Conservation (phyloP, 2,888 invertebrate species). For the Apotomis betuletana region DNA sequence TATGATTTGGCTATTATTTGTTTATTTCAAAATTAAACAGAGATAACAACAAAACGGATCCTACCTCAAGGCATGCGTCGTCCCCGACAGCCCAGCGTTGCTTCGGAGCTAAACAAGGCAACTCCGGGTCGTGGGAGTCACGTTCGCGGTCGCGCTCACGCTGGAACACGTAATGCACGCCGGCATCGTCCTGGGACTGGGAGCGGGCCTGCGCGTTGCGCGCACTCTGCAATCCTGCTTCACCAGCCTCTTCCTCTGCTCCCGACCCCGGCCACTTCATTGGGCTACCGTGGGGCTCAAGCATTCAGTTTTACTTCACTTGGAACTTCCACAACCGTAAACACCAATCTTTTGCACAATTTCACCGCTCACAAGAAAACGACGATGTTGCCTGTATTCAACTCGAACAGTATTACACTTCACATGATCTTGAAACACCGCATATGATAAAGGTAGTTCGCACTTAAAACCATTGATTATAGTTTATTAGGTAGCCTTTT, state of each 20-base stretch:
- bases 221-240: slow-evolving; percentile 83
- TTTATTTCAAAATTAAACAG: neutral
- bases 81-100: slow-evolving; percentile 95
- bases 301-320: slow-evolving; percentile 81
- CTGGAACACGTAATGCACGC: slow-evolving; percentile 96
- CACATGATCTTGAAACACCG: slow-evolving; percentile 67
- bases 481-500: slow-evolving; percentile 63
- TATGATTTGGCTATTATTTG: too few species aligned
- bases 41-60: slow-evolving; percentile 56
- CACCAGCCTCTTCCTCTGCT: slow-evolving; percentile 85
- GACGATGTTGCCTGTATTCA: slow-evolving; percentile 56
- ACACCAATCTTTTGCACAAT: slow-evolving; percentile 63
- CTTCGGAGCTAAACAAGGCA: slow-evolving; percentile 89
- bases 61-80: slow-evolving; percentile 93
- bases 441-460: slow-evolving; percentile 53
- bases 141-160: slow-evolving; percentile 84
- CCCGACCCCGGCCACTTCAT: slow-evolving; percentile 91
- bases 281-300: slow-evolving; percentile 85
- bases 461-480: slow-evolving; percentile 60
- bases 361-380: slow-evolving; percentile 55
- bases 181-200: slow-evolving; percentile 93
- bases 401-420: slow-evolving; percentile 58
- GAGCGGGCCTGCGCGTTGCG: slow-evolving; percentile 87
- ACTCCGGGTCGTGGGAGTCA: slow-evolving; percentile 91
- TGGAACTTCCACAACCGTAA: slow-evolving; percentile 67